These are phyloP conservation scores for Aplysina aerophoba DNA, from an alignment of 37 sponge, comb jelly and placozoan genomes.

Conservation along the genomic window DNA sequence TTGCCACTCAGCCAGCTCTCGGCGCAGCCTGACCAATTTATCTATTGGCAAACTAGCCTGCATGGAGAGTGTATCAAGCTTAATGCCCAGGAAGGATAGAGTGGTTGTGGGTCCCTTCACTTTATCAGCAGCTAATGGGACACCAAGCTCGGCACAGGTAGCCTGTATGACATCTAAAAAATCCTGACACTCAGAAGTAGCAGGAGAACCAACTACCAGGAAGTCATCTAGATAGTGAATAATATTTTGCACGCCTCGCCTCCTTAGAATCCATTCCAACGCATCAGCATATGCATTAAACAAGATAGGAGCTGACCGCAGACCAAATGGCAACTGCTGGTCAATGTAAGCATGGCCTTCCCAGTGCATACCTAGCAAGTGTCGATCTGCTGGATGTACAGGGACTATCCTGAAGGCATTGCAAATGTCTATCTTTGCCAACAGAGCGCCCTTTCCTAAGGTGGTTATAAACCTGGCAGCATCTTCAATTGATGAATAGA, in stretches of 20 bases:
- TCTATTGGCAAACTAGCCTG: too few relatives aligned
- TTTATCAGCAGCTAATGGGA: not conserved
- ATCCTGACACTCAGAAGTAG: not conserved
- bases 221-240: conserved; percentile 11
- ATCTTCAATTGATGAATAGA: conserved; percentile 23
- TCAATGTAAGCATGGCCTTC: not conserved
- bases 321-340: not conserved
- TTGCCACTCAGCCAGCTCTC: too few relatives aligned
- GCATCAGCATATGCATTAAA: conserved; percentile 2
- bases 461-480: not conserved
- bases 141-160: not conserved
- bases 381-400: conserved; percentile 50
- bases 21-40: too few relatives aligned
- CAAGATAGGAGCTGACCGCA: not conserved
- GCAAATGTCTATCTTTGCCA: conserved; percentile 33
- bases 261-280: not conserved
- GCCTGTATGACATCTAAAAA: not conserved
- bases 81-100: not conserved
- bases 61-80: conserved; percentile 4
- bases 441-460: not conserved
- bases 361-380: conserved; percentile 22
- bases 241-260: not conserved
- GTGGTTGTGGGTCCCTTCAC: not conserved
- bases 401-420: conserved; percentile 41
- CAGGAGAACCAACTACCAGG: not conserved